Evolutionary conservation across 2,888 invertebrate genomes (phyloP).

Genomic region (Agriopis marginaria): DNA sequence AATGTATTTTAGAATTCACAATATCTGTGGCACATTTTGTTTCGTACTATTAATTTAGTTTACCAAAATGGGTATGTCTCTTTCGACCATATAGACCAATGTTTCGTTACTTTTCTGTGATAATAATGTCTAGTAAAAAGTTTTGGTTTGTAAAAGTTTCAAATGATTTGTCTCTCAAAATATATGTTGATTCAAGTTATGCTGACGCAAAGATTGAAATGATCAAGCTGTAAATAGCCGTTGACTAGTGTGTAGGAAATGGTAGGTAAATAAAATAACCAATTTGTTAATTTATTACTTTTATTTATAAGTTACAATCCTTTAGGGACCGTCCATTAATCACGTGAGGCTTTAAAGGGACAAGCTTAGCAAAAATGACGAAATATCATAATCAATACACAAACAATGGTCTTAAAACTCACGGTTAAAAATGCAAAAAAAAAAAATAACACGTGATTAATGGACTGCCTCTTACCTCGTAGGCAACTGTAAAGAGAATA

Average conservation of each 20-base stretch:
- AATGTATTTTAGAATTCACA: constrained; percentile 13
- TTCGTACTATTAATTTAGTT: constrained; percentile 7
- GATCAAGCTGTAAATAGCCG: constrained; percentile 79
- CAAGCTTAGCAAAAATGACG: no score
- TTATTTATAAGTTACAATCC: constrained; percentile 27
- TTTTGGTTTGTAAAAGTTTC: constrained; percentile 17
- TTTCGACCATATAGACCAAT: constrained; percentile 33
- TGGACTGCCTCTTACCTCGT: no score
- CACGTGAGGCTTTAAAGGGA: no score
- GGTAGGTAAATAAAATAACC: constrained; percentile 67
- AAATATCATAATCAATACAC: no score
- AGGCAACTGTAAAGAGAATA: no score
- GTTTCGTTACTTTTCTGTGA: constrained; percentile 54
- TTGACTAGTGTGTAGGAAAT: constrained; percentile 83
- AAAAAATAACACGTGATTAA: no score
- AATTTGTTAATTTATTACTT: constrained; percentile 40
- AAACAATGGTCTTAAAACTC: no score
- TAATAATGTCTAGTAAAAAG: constrained; percentile 45
- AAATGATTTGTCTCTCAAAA: constrained; percentile 26
- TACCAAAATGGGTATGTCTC: background rate
- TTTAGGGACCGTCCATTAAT: no score
- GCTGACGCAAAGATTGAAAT: constrained; percentile 48
- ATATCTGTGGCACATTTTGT: constrained; percentile 11
- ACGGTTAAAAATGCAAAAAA: no score
- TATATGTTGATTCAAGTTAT: constrained; percentile 36